phyloP scores from a whole-genome alignment of 92 coral and sea anemone species.

The Epizoanthus illoricatus region DNA sequence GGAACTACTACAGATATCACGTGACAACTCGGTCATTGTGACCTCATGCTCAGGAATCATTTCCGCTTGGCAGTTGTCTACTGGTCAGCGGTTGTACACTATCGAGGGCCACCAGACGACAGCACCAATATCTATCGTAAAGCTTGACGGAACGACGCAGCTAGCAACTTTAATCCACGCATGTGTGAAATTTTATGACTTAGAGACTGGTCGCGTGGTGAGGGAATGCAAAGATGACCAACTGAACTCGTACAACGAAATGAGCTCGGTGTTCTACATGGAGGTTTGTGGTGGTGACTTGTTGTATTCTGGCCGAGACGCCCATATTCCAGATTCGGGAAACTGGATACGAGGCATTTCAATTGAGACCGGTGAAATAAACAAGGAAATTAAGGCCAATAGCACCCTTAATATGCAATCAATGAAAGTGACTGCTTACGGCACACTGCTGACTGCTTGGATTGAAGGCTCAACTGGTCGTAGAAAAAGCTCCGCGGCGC shows the following conservation, averaged over 20 bases:
- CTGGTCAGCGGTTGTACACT: conserved; percentile 62
- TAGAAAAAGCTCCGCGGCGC: conserved; percentile 40
- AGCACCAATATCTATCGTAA: conserved; percentile 52
- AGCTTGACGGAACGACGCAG: conserved; percentile 1
- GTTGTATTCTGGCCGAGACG: conserved; percentile 48
- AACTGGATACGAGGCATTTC: conserved; percentile 53
- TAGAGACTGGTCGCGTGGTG: conserved; percentile 46
- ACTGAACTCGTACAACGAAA: conserved; percentile 13
- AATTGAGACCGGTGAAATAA: conserved; percentile 43
- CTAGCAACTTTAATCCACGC: conserved; percentile 47
- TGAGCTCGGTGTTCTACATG: conserved; percentile 20
- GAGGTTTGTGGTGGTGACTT: not conserved
- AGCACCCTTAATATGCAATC: conserved; percentile 30
- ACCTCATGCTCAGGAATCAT: conserved; percentile 52
- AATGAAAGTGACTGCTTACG: conserved; percentile 49
- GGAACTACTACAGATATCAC: conserved; percentile 43
- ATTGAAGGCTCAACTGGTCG: conserved; percentile 29
- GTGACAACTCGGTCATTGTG: conserved; percentile 62
- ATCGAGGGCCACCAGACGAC: conserved; percentile 37
- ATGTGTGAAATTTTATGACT: conserved; percentile 43
- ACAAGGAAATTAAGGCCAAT: conserved; percentile 7
- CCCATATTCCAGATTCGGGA: not conserved
- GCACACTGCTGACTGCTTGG: conserved; percentile 48
- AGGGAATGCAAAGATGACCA: conserved; percentile 43
- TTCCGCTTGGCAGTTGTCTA: conserved; percentile 70